These are phyloP conservation scores for Gortyna flavago DNA, from an alignment of 2,888 invertebrate genomes.

Conservation along the genomic window DNA sequence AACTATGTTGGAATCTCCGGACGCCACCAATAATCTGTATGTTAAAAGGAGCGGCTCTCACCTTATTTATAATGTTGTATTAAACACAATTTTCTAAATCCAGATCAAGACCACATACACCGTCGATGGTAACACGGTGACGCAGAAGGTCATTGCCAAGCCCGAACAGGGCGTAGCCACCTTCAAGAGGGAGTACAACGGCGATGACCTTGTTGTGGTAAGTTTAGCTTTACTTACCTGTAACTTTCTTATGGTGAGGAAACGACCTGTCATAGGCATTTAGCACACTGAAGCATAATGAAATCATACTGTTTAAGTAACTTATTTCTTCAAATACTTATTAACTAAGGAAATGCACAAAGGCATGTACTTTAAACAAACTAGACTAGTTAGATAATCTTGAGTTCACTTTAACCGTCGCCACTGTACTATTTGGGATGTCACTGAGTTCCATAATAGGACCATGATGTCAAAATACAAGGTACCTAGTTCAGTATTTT, in stretches of 20 bases:
- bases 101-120: conserved; percentile 74
- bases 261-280: not conserved
- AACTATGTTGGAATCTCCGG: not conserved
- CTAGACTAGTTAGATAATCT: not conserved
- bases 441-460: conserved; percentile 1
- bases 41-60: not conserved
- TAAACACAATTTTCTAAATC: not conserved
- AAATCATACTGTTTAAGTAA: not conserved
- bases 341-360: not conserved
- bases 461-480: not conserved
- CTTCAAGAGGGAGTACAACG: conserved; percentile 75
- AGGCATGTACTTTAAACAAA: not conserved
- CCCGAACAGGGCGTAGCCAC: conserved; percentile 58
- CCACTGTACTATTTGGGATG: not conserved
- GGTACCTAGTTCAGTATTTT: not conserved
- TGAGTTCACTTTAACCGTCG: not conserved
- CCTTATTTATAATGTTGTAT: not conserved
- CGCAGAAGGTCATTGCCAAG: conserved; percentile 70
- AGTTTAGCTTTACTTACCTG: conserved; percentile 41
- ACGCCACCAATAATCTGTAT: not conserved
- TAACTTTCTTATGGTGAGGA: not conserved
- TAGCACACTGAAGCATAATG: not conserved
- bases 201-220: conserved; percentile 75
- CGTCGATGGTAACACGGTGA: conserved; percentile 75
- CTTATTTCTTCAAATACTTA: not conserved